Conservation (phyloP, 2,888 invertebrate genomes). For the Smittia aterrima region DNA sequence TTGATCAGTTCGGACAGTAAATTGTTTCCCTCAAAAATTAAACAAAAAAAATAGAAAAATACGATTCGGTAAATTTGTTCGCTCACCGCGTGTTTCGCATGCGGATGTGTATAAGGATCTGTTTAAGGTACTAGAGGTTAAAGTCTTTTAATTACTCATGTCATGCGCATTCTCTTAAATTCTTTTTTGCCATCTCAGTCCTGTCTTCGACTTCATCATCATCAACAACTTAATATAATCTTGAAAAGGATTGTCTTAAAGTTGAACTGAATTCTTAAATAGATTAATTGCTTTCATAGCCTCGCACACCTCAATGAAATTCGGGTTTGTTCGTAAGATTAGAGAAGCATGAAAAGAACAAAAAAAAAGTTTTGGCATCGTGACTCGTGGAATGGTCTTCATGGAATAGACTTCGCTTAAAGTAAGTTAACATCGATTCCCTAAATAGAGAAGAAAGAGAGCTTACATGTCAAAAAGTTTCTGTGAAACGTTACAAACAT, state of each 20-base stretch:
- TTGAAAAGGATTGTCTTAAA: constrained; percentile 6
- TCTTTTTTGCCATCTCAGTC: neutral
- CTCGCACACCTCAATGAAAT: neutral
- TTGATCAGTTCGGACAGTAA: constrained; percentile 4
- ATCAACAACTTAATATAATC: neutral
- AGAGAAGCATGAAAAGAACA: neutral
- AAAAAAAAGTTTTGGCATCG: neutral
- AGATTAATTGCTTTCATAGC: neutral
- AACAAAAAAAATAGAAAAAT: neutral
- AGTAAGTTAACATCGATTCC: neutral
- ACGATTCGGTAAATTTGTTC: neutral
- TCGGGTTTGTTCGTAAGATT: neutral
- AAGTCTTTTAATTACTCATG: constrained; percentile 24
- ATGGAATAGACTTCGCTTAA: neutral
- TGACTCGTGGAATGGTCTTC: neutral
- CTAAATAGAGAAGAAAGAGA: neutral
- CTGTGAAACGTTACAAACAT: neutral
- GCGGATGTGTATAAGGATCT: constrained; percentile 9
- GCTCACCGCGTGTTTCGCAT: neutral
- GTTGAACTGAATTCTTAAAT: neutral
- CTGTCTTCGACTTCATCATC: neutral
- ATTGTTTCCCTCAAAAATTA: neutral
- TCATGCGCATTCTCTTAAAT: neutral
- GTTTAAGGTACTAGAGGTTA: constrained; percentile 29
- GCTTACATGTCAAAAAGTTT: neutral